These are phyloP conservation scores for Hippocampus abdominalis DNA, from an alignment of 2,113 vertebrate species.

Conservation along the genomic window DNA sequence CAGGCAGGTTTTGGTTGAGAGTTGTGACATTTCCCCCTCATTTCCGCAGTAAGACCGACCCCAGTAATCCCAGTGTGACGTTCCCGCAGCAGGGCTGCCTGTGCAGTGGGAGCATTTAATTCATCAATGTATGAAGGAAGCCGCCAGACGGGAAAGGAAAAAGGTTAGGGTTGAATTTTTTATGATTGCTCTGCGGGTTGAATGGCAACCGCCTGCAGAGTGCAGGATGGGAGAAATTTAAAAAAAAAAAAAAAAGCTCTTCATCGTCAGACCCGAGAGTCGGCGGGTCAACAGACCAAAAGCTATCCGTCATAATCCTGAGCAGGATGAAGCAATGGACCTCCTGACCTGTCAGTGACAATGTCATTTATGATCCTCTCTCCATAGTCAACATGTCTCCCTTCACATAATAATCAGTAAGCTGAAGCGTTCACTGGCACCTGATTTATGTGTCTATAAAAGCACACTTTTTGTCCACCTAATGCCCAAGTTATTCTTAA, in stretches of 20 bases:
- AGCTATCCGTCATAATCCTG: conserved; percentile 20
- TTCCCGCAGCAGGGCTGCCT: conserved; percentile 47
- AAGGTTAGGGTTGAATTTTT: conserved; percentile 76
- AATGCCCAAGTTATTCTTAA: neutral
- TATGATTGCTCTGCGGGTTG: conserved; percentile 55
- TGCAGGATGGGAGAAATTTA: neutral
- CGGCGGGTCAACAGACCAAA: conserved; percentile 13
- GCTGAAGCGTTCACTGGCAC: conserved; percentile 5
- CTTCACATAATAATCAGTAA: conserved; percentile 9
- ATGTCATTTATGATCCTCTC: conserved; percentile 20
- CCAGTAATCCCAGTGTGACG: conserved; percentile 42
- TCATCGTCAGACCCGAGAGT: neutral
- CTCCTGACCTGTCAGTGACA: conserved; percentile 23
- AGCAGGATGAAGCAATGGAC: conserved; percentile 14
- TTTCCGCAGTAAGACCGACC: conserved; percentile 18
- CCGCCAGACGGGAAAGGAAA: conserved; percentile 33
- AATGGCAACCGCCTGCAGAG: conserved; percentile 25
- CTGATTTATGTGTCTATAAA: conserved; percentile 36
- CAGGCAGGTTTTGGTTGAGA: conserved; percentile 6
- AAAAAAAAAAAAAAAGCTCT: neutral
- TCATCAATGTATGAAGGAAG: conserved; percentile 30
- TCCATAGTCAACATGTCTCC: conserved; percentile 10
- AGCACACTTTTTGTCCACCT: conserved; percentile 38
- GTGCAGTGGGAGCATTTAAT: conserved; percentile 45
- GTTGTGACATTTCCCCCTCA: conserved; percentile 39